phyloP scores from a whole-genome alignment of 1,140 invertebrate genomes.

The Drosophila mayri region DNA sequence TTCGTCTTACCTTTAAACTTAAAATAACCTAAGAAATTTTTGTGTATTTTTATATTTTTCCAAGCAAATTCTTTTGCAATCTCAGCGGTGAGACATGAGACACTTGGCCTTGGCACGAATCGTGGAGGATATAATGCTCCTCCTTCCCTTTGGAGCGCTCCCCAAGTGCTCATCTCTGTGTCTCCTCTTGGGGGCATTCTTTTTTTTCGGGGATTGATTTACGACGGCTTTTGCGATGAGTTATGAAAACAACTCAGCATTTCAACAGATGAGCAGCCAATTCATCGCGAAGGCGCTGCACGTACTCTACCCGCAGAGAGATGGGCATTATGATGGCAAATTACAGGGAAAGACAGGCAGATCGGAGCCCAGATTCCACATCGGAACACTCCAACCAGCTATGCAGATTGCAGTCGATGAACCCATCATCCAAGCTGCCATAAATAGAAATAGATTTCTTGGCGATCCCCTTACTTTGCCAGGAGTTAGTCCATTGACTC shows the following conservation, averaged over 20 bases:
- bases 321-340: slow-evolving; percentile 55
- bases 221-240: slow-evolving; percentile 53
- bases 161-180: slow-evolving; percentile 9
- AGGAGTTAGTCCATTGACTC: slow-evolving; percentile 32
- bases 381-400: not conserved
- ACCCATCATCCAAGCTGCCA: slow-evolving; percentile 34
- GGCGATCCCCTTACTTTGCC: not conserved
- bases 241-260: slow-evolving; percentile 64
- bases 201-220: slow-evolving; percentile 64
- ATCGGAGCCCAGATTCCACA: slow-evolving; percentile 1
- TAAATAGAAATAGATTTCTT: slow-evolving; percentile 45
- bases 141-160: slow-evolving; percentile 11
- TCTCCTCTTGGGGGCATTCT: slow-evolving; percentile 11
- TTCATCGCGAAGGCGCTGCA: slow-evolving; percentile 42
- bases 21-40: not conserved
- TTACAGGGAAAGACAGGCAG: slow-evolving; percentile 31
- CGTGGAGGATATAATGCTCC: slow-evolving; percentile 19
- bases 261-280: slow-evolving; percentile 32
- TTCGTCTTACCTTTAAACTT: no score
- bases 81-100: slow-evolving; percentile 9
- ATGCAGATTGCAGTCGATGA: slow-evolving; percentile 52
- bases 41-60: no score
- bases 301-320: slow-evolving; percentile 39
- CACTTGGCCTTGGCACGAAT: slow-evolving; percentile 54
- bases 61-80: not conserved